Conservation (phyloP, 2,797 vertebrate genomes). For the Mus caroli region DNA sequence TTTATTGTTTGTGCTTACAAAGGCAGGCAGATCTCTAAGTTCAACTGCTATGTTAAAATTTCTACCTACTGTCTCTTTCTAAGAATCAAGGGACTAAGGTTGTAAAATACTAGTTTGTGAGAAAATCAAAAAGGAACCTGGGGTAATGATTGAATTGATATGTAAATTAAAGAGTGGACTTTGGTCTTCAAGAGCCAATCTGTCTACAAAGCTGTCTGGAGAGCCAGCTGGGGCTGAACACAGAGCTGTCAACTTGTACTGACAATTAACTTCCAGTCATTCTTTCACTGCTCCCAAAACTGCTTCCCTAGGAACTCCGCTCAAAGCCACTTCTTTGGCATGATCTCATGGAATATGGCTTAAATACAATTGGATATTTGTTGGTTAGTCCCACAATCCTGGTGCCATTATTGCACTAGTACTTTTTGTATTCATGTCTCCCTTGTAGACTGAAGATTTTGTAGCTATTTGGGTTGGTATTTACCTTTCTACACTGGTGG, state of each 20-base stretch:
- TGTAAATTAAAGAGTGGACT: not conserved
- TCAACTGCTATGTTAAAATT: not conserved
- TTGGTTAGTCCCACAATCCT: not conserved
- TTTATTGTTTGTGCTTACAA: not conserved
- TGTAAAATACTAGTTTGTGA: not conserved
- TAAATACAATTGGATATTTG: not conserved
- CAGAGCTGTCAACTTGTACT: not conserved
- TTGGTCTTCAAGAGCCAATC: not conserved
- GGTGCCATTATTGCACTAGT: too few relatives aligned
- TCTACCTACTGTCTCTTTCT: not conserved
- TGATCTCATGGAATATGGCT: not conserved
- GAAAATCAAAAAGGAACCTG: not conserved
- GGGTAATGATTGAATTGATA: not conserved
- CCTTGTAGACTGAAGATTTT: not conserved
- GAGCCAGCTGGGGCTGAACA: not conserved
- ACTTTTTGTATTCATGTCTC: not conserved
- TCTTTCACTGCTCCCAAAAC: not conserved
- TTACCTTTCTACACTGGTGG: not conserved
- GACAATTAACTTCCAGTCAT: not conserved
- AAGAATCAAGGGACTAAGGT: not conserved
- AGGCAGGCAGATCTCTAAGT: not conserved
- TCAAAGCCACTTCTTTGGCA: not conserved
- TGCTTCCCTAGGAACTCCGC: not conserved
- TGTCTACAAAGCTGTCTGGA: not conserved
- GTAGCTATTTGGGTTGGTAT: not conserved